Evolutionary conservation across 2,888 invertebrate genomes (phyloP).

Genomic region (Apamea crenata): DNA sequence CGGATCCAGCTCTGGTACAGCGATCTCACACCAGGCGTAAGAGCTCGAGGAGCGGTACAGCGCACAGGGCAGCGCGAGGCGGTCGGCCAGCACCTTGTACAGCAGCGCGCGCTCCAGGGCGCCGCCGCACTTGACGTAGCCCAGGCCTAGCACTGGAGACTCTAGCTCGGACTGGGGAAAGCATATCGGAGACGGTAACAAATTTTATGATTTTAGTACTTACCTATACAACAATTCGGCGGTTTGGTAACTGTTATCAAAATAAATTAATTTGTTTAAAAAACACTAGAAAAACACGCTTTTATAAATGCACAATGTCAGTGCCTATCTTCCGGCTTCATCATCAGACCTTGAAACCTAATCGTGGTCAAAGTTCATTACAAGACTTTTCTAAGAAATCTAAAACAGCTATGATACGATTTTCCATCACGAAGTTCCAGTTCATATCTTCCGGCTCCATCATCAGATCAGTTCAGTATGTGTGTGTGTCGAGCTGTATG

Average conservation of each 20-base stretch:
- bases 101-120: slow-evolving; percentile 91
- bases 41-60: slow-evolving; percentile 90
- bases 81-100: slow-evolving; percentile 92
- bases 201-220: neutral
- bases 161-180: slow-evolving; percentile 74
- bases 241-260: neutral
- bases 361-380: too few relatives aligned
- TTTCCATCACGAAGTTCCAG: too few relatives aligned
- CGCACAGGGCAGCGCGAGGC: slow-evolving; percentile 91
- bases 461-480: too few relatives aligned
- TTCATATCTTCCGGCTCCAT: too few relatives aligned
- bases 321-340: too few relatives aligned
- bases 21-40: slow-evolving; percentile 92
- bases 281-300: too few relatives aligned
- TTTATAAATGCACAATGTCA: too few relatives aligned
- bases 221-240: neutral
- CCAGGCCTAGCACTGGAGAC: slow-evolving; percentile 90
- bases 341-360: too few relatives aligned
- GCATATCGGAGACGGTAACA: neutral
- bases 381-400: too few relatives aligned
- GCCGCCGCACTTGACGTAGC: slow-evolving; percentile 90
- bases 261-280: too few relatives aligned
- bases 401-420: too few relatives aligned
- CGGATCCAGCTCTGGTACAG: slow-evolving; percentile 86
- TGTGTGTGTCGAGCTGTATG: too few relatives aligned